Conservation (phyloP, 2,113 vertebrate species). For the Rhombomys opimus region DNA sequence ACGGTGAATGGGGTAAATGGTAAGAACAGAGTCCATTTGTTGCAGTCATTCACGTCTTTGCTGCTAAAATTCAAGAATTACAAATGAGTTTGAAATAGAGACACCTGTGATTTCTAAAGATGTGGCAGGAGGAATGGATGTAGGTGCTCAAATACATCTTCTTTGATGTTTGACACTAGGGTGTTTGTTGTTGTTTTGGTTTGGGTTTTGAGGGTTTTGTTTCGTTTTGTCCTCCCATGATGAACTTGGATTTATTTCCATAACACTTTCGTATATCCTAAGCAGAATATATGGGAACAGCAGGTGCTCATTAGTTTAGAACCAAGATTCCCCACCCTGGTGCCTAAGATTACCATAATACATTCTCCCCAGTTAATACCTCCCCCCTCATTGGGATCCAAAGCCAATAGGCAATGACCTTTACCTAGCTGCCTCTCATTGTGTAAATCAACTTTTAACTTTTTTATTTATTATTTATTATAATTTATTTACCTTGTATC, state of each 20-base stretch:
- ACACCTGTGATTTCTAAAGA: conserved; percentile 3
- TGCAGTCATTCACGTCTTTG: background rate
- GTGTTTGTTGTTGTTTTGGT: too few relatives aligned
- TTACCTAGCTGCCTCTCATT: conserved; percentile 3
- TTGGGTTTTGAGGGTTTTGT: too few relatives aligned
- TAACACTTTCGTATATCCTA: conserved; percentile 37
- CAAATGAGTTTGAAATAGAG: conserved; percentile 9
- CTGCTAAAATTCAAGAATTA: conserved; percentile 55
- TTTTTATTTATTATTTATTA: background rate
- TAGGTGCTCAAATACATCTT: conserved; percentile 29
- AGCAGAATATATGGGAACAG: conserved; percentile 21
- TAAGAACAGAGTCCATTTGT: background rate
- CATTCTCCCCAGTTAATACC: background rate
- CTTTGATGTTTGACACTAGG: conserved; percentile 21
- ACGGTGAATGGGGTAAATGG: background rate
- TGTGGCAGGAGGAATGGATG: background rate
- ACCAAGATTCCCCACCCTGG: conserved; percentile 3
- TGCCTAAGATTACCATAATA: background rate
- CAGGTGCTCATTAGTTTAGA: conserved; percentile 10
- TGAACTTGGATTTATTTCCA: conserved; percentile 31
- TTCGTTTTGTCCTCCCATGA: background rate
- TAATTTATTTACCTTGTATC: too few relatives aligned
- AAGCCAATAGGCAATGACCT: background rate
- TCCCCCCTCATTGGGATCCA: background rate
- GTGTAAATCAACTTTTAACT: conserved; percentile 11